Base-by-base conservation (phyloP, 2,113 vertebrate genomes). In the Lutjanus erythropterus region DNA sequence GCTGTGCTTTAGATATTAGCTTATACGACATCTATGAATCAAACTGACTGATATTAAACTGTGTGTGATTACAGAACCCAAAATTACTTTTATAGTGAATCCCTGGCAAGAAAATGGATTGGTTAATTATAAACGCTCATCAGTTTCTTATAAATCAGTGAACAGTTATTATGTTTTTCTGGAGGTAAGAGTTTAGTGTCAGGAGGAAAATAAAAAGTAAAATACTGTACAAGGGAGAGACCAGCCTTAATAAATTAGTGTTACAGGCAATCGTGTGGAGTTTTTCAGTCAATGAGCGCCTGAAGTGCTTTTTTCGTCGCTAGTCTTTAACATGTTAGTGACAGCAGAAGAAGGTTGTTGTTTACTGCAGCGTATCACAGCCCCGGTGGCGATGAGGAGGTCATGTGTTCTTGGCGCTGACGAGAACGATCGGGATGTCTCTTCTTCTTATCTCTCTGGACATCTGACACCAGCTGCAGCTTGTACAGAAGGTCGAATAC, bases 381-480 rank as follows among this genome's bases (percentile, higher is more conserved):
- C 31, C 37, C 23, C 2, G 25, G 14, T 29, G 12, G 15, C 2
- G 15, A 49, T 0, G 21, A 44, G 27, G 29, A 35, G 21, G 5
- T 88, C 64, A 91, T 49, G 65, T 23, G 76, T 16, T 37, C 41
- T 78, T 89, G 37, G 65, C 73, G 11, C 75, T 31, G 73, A 92
- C 60, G 33, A 94, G 64, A 0, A 90, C 58, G 1, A 93, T 33
- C 0, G 55, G 53, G 61, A 86, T 66, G 0, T 84, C 69, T 16
- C 92, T 81, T 0, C 7, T 80, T 31, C 27, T 84, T 64, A 93
- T 90, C 84, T 94, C 93, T 65, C 91, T 80, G 74, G 92, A 85
- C 86, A 94, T 91, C 74, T 94, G 93, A 23, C 93, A 94, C 93
- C 93, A 94, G 81, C 5, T 3, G 67, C 93, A 94, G 15, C 31